Percentiles rank a stretch among this genome's conserved stretches.
Evolutionary conservation across 2,113 vertebrate genomes (phyloP).

Genomic region (Camelus dromedarius): DNA sequence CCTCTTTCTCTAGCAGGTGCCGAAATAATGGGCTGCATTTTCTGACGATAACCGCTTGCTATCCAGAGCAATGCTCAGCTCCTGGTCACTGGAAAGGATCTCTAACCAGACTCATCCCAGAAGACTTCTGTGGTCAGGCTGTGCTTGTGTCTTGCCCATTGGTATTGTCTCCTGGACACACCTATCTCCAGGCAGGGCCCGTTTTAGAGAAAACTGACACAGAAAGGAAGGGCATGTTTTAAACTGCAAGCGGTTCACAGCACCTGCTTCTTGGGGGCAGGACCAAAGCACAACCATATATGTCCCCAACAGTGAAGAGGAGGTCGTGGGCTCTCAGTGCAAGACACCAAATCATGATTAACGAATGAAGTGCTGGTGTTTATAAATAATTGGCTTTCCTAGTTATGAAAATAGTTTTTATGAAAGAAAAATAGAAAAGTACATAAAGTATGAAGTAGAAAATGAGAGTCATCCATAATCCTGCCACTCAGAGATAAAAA

Average conservation of each 20-base stretch:
- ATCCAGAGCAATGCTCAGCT: not conserved
- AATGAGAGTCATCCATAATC: not conserved
- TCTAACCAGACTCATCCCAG: not conserved
- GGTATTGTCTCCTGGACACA: not conserved
- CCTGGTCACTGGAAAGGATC: not conserved
- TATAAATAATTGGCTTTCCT: not conserved
- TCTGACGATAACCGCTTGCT: not conserved
- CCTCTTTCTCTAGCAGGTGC: not conserved
- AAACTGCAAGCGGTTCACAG: not conserved
- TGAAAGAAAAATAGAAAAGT: not conserved
- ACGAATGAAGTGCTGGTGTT: not conserved
- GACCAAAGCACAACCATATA: not conserved
- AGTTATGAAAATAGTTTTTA: not conserved
- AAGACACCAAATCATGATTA: not conserved
- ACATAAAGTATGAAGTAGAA: not conserved
- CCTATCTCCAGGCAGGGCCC: not conserved
- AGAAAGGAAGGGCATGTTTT: not conserved
- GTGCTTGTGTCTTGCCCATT: not conserved
- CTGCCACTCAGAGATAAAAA: not conserved
- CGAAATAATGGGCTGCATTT: not conserved
- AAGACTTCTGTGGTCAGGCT: not conserved
- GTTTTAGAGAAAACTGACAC: not conserved
- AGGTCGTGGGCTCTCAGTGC: not conserved
- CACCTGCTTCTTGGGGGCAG: not conserved
- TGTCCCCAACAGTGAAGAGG: no score